Base-by-base conservation (phyloP, 2,113 vertebrate genomes). In the Tor tambroides region DNA sequence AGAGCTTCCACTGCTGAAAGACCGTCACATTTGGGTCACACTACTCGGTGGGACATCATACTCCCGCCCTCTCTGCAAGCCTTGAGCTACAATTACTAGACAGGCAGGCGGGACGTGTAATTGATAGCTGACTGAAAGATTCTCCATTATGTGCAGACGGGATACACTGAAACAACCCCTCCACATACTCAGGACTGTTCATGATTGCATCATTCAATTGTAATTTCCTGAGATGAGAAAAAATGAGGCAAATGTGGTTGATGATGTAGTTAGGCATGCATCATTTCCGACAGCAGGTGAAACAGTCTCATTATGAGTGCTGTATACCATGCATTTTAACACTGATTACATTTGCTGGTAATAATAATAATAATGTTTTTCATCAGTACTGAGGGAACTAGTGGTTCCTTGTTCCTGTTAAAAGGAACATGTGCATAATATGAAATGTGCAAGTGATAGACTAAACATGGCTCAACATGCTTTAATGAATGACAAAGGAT, bases 11-110 rank as follows among this genome's bases (percentile, higher is more conserved):
- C 46, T 4, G 19, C 56, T 35, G 54, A 71, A 83, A 90, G 91
- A 91, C 89, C 93, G 92, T 94, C 93, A 93, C 79, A 90, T 87
- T 69, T 75, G 77, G 85, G 91, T 92, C 90, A 89, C 83, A 89
- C 76, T 38, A 85, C 90, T 91, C 85, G 80, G 51, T 85, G 85
- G 90, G 87, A 90, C 77, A 46, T 61, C 23, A 72, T 28, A 41
- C 21, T 85, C 88, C 90, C 84, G 89, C 88, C 2, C 80, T 69
- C 61, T 79, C 43, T 77, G 83, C 86, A 88, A 41, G 51, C 69
- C 71, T 56, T 59, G 8, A 59, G 14, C 54, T 85, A 41, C 56
- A 85, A 76, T 59, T 51, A 54, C 30, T 38, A 28, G 30, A 56
- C 35, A 80, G 54, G 23, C 54, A 61, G 54, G 6, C 54, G 1